Base-by-base conservation (phyloP, 2,888 invertebrate species). In the Dynastes hyllus region DNA sequence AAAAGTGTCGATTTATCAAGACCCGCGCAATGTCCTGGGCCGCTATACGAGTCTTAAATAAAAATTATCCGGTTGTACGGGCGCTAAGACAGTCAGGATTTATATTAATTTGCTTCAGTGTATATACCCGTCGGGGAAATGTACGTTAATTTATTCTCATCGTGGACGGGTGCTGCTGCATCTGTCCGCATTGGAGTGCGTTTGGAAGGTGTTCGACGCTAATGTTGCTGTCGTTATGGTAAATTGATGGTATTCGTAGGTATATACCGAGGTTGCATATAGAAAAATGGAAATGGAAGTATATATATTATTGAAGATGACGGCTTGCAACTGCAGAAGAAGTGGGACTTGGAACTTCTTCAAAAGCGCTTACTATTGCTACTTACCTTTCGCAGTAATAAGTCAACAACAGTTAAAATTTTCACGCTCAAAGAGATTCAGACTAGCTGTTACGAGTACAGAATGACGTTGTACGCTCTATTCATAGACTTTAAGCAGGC, bases 1-100 rank as follows among this genome's bases (percentile, higher is more conserved):
- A 58, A 70, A 77, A 22, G 61, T 61, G 61, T 37, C 78, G 78
- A 78, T 78, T 78, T 71, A 73, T 78, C 78, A 70, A 73, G 50
- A 32, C 27, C 27, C 67, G 67, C 67, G 67, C 45, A 9, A 67
- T 16, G 22, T 50, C 40, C 63, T 5, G 61, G 61, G 70, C 78
- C 51, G 40, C 65, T 45, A 45, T 50, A 29, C 22, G 11, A 51
- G 61, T 11, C 58, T 40, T 73, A 73, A 73, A 73, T 73, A 73
- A 73, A 73, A 73, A 58, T 73, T 77, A 69, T 55, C 77, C 61
- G 55, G 29, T 61, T 65, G n/a, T 65, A 27, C 76, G 63, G 58
- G 51, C 29, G 40, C 77, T 53, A 67, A 29, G 77, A 67, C 77
- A 55, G 29, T 45, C 37, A 16, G 58, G 55, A 69, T 58, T 53